Conservation (phyloP, 2,797 vertebrate species). For the Myioborus melanocephalus region DNA sequence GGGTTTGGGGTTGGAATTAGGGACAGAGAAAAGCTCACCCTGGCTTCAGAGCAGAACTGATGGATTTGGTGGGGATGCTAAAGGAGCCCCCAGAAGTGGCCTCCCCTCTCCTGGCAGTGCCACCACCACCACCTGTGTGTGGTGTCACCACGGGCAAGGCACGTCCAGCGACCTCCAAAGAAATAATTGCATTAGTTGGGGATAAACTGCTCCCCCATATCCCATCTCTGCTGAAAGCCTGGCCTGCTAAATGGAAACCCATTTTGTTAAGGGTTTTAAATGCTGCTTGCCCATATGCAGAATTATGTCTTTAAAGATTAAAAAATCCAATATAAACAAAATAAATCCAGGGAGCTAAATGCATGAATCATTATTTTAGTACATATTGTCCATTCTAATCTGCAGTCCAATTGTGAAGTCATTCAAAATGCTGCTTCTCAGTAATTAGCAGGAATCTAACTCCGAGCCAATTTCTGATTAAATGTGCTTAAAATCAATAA, state of each 20-base stretch:
- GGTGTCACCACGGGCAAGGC: not conserved
- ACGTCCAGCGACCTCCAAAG: not conserved
- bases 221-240: constrained; percentile 45
- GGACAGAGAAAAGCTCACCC: not conserved
- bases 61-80: not conserved
- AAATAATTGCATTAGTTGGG: constrained; percentile 23
- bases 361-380: constrained; percentile 76
- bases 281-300: constrained; percentile 55
- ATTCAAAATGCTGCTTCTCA: constrained; percentile 75
- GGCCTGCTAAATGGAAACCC: constrained; percentile 60
- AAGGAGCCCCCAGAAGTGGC: not conserved
- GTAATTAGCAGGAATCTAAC: constrained; percentile 80
- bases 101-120: not conserved
- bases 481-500: constrained; percentile 82
- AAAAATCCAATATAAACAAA: constrained; percentile 76
- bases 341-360: constrained; percentile 74
- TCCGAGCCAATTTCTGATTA: constrained; percentile 79
- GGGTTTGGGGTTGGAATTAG: not conserved
- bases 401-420: constrained; percentile 74
- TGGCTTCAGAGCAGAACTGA: not conserved
- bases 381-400: constrained; percentile 78
- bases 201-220: constrained; percentile 56
- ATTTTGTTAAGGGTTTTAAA: constrained; percentile 66
- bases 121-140: accelerated
- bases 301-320: constrained; percentile 76